Evolutionary conservation across 2,113 vertebrate species (phyloP).

Genomic region (Phoenicopterus ruber): DNA sequence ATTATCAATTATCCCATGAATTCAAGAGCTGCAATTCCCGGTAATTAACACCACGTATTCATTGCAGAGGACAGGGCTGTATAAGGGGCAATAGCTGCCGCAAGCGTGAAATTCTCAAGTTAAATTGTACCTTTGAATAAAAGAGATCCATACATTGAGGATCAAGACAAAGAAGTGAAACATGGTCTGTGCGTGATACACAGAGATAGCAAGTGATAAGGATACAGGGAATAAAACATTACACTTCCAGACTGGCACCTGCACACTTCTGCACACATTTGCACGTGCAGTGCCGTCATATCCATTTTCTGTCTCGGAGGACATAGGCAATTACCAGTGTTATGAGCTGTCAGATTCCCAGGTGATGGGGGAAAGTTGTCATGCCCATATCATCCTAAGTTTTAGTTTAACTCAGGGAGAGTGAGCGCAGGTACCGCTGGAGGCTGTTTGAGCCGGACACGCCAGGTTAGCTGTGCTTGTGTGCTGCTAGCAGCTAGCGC

Average conservation of each 20-base stretch:
- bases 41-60: constrained; percentile 17
- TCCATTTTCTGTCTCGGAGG: neutral
- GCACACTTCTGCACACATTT: neutral
- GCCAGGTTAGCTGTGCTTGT: neutral
- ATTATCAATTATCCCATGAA: constrained; percentile 53
- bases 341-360: neutral
- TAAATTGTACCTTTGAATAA: constrained; percentile 3
- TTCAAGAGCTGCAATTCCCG: neutral
- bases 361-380: neutral
- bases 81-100: neutral
- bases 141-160: neutral
- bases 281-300: accelerated
- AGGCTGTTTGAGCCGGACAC: neutral
- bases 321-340: neutral
- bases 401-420: neutral
- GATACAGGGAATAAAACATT: neutral
- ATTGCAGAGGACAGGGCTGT: neutral
- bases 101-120: neutral
- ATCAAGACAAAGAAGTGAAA: constrained; percentile 22
- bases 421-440: neutral
- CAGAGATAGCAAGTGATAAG: neutral
- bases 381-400: neutral
- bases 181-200: neutral
- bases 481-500: neutral
- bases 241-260: neutral